phyloP scores from a whole-genome alignment of 92 coral and sea anemone species.

The Porites lobata region DNA sequence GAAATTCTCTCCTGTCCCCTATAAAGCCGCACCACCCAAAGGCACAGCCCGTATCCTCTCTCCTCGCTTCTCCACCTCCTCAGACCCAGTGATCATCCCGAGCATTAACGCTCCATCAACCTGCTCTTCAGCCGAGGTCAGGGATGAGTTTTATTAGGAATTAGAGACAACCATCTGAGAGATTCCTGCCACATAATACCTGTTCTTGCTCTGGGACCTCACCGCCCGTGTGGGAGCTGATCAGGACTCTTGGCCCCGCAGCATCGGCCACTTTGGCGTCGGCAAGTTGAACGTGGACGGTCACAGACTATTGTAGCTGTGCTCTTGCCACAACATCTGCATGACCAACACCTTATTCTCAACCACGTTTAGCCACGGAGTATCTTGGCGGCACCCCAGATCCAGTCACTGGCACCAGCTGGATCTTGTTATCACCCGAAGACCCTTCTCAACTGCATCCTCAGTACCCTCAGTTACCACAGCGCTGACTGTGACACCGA shows the following conservation, averaged over 20 bases:
- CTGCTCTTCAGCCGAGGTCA: slow-evolving; percentile 19
- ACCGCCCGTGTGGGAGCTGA: slow-evolving; percentile 45
- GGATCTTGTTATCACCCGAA: slow-evolving; percentile 27
- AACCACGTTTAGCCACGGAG: not conserved
- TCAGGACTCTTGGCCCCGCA: slow-evolving; percentile 28
- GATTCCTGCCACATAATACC: slow-evolving; percentile 8
- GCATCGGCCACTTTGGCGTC: slow-evolving; percentile 3
- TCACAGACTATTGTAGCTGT: not conserved
- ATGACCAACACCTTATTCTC: not conserved
- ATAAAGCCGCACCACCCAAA: not conserved
- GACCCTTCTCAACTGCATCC: slow-evolving; percentile 37
- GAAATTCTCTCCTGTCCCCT: not conserved
- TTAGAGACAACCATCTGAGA: slow-evolving; percentile 4
- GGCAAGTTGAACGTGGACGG: slow-evolving; percentile 3
- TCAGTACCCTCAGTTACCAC: slow-evolving; percentile 24
- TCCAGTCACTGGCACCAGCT: slow-evolving; percentile 54
- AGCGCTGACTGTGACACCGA: slow-evolving; percentile 61
- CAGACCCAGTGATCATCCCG: slow-evolving; percentile 21
- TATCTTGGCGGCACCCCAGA: slow-evolving; percentile 43
- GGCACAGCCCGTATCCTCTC: slow-evolving; percentile 27
- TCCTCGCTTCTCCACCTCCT: slow-evolving; percentile 12
- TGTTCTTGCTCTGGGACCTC: slow-evolving; percentile 50
- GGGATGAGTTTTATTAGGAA: slow-evolving; percentile 34
- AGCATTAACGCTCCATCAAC: slow-evolving; percentile 38
- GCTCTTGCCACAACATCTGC: not conserved